phyloP scores from a whole-genome alignment of 1,140 invertebrate genomes.

The Pseudomyrmex pallidus region DNA sequence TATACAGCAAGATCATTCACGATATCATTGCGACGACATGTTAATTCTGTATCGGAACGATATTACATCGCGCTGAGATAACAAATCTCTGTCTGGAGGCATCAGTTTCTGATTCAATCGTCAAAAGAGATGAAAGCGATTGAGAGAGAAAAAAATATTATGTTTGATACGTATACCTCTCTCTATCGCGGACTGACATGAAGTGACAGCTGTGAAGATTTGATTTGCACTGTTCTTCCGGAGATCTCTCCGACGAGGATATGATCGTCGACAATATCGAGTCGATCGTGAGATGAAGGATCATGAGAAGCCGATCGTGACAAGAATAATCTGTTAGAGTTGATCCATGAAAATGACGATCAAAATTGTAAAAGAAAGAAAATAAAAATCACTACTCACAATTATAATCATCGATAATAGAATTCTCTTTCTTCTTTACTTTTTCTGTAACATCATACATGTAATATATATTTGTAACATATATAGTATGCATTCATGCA shows the following conservation, averaged over 20 bases:
- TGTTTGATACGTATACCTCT: slow-evolving; percentile 18
- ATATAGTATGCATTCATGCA: too few species aligned
- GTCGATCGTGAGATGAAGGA: slow-evolving; percentile 1
- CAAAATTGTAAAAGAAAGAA: too few species aligned
- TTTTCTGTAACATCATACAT: too few species aligned
- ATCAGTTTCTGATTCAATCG: not conserved
- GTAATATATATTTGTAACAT: too few species aligned
- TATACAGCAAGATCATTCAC: not conserved
- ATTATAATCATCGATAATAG: too few species aligned
- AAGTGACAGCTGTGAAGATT: slow-evolving; percentile 35
- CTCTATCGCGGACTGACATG: not conserved
- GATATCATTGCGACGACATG: not conserved
- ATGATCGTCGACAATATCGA: not conserved
- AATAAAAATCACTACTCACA: too few species aligned
- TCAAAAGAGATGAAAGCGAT: slow-evolving; percentile 10
- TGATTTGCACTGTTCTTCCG: slow-evolving; percentile 4
- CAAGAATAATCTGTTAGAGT: not conserved
- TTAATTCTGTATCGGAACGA: not conserved
- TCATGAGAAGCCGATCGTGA: not conserved
- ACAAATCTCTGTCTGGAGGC: not conserved
- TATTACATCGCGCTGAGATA: not conserved
- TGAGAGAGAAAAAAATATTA: slow-evolving; percentile 3
- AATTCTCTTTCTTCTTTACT: too few species aligned
- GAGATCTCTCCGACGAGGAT: slow-evolving; percentile 11
- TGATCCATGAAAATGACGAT: slow-evolving; percentile 17